These are phyloP conservation scores for Cosmopolites sordidus DNA, from an alignment of 2,888 invertebrate genomes.

Conservation along the genomic window DNA sequence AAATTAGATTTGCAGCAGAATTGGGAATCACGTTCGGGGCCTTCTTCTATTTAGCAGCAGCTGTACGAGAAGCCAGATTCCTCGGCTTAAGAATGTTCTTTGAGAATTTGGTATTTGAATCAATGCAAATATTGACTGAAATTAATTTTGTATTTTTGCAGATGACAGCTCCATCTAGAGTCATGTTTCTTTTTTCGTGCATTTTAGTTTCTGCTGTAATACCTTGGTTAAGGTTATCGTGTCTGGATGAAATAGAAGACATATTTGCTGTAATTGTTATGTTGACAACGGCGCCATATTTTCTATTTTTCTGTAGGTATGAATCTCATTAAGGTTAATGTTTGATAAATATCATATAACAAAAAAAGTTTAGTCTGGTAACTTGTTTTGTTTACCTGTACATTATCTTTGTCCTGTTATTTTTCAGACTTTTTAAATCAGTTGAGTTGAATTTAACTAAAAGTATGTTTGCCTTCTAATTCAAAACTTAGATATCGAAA, in stretches of 20 bases:
- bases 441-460: too few species aligned
- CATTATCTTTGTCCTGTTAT: too few species aligned
- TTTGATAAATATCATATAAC: too few species aligned
- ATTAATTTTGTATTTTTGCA: slow-evolving; percentile 43
- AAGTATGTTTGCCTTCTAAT: too few species aligned
- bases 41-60: slow-evolving; percentile 76
- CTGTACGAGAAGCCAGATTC: slow-evolving; percentile 83
- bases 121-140: background rate
- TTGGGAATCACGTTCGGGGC: slow-evolving; percentile 76
- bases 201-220: slow-evolving; percentile 74
- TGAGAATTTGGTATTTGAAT: slow-evolving; percentile 73
- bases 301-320: slow-evolving; percentile 93
- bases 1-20: slow-evolving; percentile 75
- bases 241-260: slow-evolving; percentile 84
- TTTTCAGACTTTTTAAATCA: too few species aligned
- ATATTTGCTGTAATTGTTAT: slow-evolving; percentile 89
- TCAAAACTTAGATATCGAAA: too few species aligned
- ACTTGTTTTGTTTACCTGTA: too few species aligned
- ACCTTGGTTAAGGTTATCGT: slow-evolving; percentile 79
- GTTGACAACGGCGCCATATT: slow-evolving; percentile 94
- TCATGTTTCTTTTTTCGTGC: slow-evolving; percentile 93
- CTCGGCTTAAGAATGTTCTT: slow-evolving; percentile 91
- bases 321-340: too few species aligned
- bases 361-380: too few species aligned
- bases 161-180: slow-evolving; percentile 85